Conservation (phyloP, 37 sponge, comb jelly and placozoan species). For the Bolinopsis microptera region DNA sequence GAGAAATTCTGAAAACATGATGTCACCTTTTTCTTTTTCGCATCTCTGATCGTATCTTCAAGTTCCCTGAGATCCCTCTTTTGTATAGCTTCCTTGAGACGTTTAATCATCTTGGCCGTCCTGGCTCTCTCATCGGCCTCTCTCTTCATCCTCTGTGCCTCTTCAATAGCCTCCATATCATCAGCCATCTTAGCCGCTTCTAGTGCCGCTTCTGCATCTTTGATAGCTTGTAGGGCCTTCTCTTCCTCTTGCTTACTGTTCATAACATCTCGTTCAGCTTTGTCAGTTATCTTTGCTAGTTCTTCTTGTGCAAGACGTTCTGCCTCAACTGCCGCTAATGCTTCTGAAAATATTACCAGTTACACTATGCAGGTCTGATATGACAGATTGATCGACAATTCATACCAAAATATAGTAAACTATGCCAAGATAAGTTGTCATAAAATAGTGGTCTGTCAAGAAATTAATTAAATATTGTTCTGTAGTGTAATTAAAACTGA, state of each 20-base stretch:
- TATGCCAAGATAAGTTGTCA: background rate
- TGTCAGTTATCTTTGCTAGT: background rate
- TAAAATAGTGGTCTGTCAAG: too few species aligned
- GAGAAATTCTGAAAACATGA: too few species aligned
- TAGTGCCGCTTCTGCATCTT: constrained; percentile 37
- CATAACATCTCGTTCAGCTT: background rate
- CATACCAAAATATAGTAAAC: too few species aligned
- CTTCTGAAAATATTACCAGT: background rate
- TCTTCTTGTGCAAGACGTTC: background rate
- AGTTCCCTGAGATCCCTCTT: background rate
- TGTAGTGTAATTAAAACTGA: too few species aligned
- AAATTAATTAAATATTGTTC: background rate
- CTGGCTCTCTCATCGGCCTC: constrained; percentile 27
- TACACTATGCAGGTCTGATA: too few species aligned
- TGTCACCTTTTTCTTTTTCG: constrained; percentile 40
- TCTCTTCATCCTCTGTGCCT: constrained; percentile 45
- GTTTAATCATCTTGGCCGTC: constrained; percentile 7
- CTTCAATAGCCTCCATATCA: constrained; percentile 46
- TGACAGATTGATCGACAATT: background rate
- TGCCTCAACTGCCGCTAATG: background rate
- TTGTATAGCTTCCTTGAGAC: constrained; percentile 19
- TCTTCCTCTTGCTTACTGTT: constrained; percentile 36
- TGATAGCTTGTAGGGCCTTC: background rate
- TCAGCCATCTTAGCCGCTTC: constrained; percentile 7
- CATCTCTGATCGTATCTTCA: background rate